Evolutionary conservation across 1,140 invertebrate species (phyloP).

Genomic region (Drosophila albomicans): DNA sequence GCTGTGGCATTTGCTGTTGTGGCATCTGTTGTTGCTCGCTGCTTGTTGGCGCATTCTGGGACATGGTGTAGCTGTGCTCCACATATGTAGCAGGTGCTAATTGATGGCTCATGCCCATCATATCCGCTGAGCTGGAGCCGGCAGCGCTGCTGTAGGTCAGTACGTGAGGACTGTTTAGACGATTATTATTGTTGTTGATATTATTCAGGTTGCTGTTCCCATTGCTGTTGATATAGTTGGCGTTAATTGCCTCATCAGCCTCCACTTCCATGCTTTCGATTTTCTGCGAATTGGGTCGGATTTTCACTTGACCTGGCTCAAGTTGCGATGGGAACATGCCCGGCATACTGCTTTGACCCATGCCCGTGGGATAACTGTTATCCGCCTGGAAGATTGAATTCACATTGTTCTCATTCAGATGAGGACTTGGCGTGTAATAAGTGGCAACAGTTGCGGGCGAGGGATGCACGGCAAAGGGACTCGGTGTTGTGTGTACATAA

Average conservation of each 20-base stretch:
- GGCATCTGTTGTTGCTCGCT: constrained; percentile 22
- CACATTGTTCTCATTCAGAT: constrained; percentile 75
- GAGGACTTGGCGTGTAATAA: constrained; percentile 78
- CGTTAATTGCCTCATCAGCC: constrained; percentile 66
- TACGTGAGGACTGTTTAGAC: constrained; percentile 57
- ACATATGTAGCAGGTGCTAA: constrained; percentile 75
- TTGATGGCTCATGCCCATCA: constrained; percentile 66
- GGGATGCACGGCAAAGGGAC: constrained; percentile 67
- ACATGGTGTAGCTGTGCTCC: constrained; percentile 52
- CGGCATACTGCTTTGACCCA: neutral
- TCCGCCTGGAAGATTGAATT: constrained; percentile 70
- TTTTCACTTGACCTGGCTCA: constrained; percentile 65
- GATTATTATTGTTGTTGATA: constrained; percentile 15
- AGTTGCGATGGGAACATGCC: constrained; percentile 61
- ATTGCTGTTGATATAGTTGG: constrained; percentile 50
- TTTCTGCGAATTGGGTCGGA: constrained; percentile 80
- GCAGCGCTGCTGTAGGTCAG: constrained; percentile 73
- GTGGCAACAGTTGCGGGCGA: constrained; percentile 62
- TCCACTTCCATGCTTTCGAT: constrained; percentile 81
- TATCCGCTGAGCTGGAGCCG: constrained; percentile 21
- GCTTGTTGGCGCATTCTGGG: constrained; percentile 35
- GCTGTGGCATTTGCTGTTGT: constrained; percentile 39
- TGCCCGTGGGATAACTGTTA: constrained; percentile 64
- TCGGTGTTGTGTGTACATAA: constrained; percentile 60
- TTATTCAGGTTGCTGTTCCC: constrained; percentile 23